Conservation (phyloP, 2,113 vertebrate species). For the Candoia aspera region DNA sequence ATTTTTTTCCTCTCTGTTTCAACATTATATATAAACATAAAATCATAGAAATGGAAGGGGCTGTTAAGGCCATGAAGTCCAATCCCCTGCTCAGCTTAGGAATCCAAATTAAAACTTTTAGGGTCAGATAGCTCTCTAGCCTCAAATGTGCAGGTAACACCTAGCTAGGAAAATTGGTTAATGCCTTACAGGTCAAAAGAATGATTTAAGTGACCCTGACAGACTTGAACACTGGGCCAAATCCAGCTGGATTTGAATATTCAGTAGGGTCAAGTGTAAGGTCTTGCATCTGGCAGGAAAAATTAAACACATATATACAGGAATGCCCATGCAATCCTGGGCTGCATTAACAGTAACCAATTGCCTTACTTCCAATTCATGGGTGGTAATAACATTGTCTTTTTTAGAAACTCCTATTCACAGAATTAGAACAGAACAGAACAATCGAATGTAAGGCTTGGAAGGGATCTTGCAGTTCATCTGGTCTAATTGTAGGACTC, state of each 20-base stretch:
- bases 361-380: neutral
- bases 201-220: neutral
- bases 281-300: neutral
- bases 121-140: neutral
- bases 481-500: neutral
- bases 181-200: neutral
- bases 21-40: neutral
- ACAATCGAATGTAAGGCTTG: neutral
- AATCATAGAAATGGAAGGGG: neutral
- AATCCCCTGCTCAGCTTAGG: neutral
- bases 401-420: neutral
- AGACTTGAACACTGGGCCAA: neutral
- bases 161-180: neutral
- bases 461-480: neutral
- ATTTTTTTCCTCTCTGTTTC: neutral
- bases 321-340: neutral
- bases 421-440: neutral
- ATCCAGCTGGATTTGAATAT: neutral
- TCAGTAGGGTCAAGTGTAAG: neutral
- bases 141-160: neutral
- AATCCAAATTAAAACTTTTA: neutral
- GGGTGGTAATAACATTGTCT: too few species aligned
- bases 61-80: neutral
- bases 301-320: neutral
- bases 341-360: neutral